Conservation (phyloP, 92 coral and sea anemone genomes). For the Blastomussa wellsi region DNA sequence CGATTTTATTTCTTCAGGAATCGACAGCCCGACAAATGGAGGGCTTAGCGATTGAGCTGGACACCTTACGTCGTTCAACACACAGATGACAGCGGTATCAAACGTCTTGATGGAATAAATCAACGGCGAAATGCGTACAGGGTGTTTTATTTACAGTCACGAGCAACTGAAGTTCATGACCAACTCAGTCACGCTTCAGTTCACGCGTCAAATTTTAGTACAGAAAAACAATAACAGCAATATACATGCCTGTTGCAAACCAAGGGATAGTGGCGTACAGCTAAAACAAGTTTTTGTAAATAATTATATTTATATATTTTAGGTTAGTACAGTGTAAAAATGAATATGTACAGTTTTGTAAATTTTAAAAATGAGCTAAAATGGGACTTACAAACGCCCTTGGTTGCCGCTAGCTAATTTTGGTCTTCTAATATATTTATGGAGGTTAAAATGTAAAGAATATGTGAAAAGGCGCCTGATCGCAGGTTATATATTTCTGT, state of each 20-base stretch:
- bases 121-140: neutral
- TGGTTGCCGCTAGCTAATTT: too few relatives aligned
- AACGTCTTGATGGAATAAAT: neutral
- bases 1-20: slow-evolving; percentile 45
- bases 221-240: neutral
- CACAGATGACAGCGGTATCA: slow-evolving; percentile 11
- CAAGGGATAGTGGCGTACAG: neutral
- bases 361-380: too few relatives aligned
- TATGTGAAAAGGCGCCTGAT: too few relatives aligned
- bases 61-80: slow-evolving; percentile 67
- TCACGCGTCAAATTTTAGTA: neutral
- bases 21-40: slow-evolving; percentile 83
- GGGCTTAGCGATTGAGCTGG: slow-evolving; percentile 69
- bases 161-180: neutral
- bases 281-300: neutral
- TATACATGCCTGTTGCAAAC: neutral
- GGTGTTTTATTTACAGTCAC: neutral
- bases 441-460: too few relatives aligned
- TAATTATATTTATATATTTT: neutral
- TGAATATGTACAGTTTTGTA: slow-evolving; percentile 9
- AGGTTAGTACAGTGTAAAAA: slow-evolving; percentile 4
- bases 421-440: neutral
- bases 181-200: neutral
- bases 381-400: neutral
- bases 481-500: too few relatives aligned